A percentile compares a stretch with the other conserved stretches of the same genome.
Evolutionary conservation across 2,113 vertebrate genomes (phyloP).

Genomic region (Macaca mulatta): DNA sequence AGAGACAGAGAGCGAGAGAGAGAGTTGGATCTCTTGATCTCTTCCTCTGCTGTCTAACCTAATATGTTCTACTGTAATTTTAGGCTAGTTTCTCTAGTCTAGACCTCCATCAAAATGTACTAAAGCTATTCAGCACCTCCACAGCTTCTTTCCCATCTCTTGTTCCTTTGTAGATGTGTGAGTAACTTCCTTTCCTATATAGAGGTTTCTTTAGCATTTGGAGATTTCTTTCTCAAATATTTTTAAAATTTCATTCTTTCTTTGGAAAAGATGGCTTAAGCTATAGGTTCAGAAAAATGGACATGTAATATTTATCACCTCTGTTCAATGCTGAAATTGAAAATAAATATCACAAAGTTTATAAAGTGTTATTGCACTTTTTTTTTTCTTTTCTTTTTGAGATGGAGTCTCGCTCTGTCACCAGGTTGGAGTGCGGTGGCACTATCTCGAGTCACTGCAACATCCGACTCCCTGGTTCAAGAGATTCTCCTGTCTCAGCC

Average conservation of each 20-base stretch:
- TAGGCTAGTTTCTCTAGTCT: neutral
- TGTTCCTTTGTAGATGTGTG: neutral
- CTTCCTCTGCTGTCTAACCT: neutral
- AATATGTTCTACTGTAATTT: neutral
- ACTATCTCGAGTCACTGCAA: too few species aligned
- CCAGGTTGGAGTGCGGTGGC: too few species aligned
- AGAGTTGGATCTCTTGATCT: neutral
- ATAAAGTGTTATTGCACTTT: neutral
- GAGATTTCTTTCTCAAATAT: neutral
- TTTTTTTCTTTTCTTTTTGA: too few species aligned
- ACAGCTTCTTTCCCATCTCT: neutral
- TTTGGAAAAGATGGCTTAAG: slow-evolving; percentile 5
- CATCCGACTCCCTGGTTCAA: too few species aligned
- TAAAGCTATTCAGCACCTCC: neutral
- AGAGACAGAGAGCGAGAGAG: neutral
- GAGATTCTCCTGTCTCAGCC: too few species aligned
- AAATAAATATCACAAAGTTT: neutral
- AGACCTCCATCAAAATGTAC: neutral
- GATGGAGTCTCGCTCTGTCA: too few species aligned
- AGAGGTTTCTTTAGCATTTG: neutral
- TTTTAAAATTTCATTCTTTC: neutral
- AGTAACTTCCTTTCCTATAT: neutral
- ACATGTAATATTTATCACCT: neutral
- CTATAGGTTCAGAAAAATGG: neutral
- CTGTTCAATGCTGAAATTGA: slow-evolving; percentile 14